Evolutionary conservation across 1,140 invertebrate species (phyloP).

Genomic region (Hypsibius dujardini): DNA sequence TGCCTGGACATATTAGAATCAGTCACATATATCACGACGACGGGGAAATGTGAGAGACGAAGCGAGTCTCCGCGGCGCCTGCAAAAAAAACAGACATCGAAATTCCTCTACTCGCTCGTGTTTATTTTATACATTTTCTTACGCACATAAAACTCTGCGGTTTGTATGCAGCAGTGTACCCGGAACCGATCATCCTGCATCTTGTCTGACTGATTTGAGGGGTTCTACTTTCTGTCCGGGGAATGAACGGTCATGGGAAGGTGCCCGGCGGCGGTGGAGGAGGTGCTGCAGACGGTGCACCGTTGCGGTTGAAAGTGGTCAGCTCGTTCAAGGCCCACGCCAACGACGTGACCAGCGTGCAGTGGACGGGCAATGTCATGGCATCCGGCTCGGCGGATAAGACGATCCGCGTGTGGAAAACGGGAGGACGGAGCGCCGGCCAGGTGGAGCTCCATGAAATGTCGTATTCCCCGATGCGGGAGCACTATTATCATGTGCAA

Average conservation of each 20-base stretch:
- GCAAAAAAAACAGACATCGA: no score
- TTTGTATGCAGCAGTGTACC: no score
- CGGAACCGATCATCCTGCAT: no score
- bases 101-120: no score
- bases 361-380: conserved; percentile 23
- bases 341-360: not conserved
- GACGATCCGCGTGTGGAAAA: conserved; percentile 31
- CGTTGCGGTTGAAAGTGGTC: not conserved
- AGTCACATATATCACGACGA: no score
- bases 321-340: not conserved
- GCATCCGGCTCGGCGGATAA: conserved; percentile 32
- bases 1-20: no score
- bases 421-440: conserved; percentile 9
- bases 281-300: not conserved
- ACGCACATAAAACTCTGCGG: no score
- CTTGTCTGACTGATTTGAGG: no score
- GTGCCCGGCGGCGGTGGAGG: not conserved
- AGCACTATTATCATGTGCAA: conserved; percentile 31
- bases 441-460: conserved; percentile 28
- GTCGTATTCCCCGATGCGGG: conserved; percentile 28
- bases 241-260: conserved; percentile 3
- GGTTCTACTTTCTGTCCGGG: no score
- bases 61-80: no score
- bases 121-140: no score
- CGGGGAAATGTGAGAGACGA: no score